phyloP scores from a whole-genome alignment of 1,140 invertebrate species.

The Drosophila kikkawai region DNA sequence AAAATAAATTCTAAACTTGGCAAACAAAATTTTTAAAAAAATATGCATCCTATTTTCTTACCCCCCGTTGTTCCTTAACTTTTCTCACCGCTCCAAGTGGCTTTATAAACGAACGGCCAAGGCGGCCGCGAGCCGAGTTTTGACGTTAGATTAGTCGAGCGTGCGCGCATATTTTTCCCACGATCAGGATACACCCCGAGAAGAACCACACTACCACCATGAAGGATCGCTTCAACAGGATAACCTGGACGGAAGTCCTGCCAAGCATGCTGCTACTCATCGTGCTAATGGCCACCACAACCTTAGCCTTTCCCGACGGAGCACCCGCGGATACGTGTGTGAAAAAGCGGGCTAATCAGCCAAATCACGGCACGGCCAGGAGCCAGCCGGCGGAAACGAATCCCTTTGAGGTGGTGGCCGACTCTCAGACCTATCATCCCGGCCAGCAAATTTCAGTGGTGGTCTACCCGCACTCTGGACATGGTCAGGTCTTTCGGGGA shows the following conservation, averaged over 20 bases:
- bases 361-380: slow-evolving; percentile 90
- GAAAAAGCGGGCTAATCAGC: slow-evolving; percentile 89
- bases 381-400: slow-evolving; percentile 87
- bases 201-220: slow-evolving; percentile 15
- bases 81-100: slow-evolving; percentile 35
- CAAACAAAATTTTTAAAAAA: too few relatives aligned
- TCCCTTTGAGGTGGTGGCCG: slow-evolving; percentile 89
- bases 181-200: slow-evolving; percentile 26
- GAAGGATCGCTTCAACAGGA: slow-evolving; percentile 28
- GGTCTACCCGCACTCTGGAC: slow-evolving; percentile 74
- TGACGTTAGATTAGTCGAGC: slow-evolving; percentile 60
- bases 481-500: slow-evolving; percentile 88
- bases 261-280: slow-evolving; percentile 20
- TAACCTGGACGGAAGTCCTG: slow-evolving; percentile 7
- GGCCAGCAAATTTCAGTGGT: slow-evolving; percentile 87
- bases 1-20: too few relatives aligned
- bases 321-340: slow-evolving; percentile 92
- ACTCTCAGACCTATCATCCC: slow-evolving; percentile 87
- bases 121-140: slow-evolving; percentile 68
- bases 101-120: slow-evolving; percentile 70
- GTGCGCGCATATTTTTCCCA: slow-evolving; percentile 57
- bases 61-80: slow-evolving; percentile 22
- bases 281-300: slow-evolving; percentile 8
- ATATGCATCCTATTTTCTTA: neutral
- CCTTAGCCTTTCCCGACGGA: slow-evolving; percentile 89